These are phyloP conservation scores for Stomatorhinus ivindoensis DNA, from an alignment of 2,113 vertebrate genomes.

Conservation along the genomic window DNA sequence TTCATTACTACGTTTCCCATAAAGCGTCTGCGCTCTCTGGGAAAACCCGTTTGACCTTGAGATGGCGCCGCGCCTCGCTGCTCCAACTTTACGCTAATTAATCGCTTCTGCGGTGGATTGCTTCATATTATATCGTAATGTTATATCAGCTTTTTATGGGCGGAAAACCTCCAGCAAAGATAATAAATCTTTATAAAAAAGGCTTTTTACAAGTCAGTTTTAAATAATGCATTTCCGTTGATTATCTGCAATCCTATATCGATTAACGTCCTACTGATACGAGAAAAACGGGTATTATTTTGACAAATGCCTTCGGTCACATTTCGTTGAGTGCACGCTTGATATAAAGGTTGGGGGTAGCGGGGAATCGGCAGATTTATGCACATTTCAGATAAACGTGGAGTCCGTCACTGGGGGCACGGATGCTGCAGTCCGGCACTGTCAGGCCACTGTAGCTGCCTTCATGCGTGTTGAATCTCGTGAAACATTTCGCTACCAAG, in stretches of 20 bases:
- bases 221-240: not conserved
- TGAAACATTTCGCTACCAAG: not conserved
- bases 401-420: constrained; percentile 36
- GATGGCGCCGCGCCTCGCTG: not conserved
- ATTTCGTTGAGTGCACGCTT: constrained; percentile 13
- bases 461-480: not conserved
- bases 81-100: not conserved
- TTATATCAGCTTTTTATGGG: not conserved
- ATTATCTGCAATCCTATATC: not conserved
- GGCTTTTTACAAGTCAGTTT: not conserved
- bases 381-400: constrained; percentile 52
- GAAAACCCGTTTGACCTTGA: constrained; percentile 40
- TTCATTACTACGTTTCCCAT: constrained; percentile 3
- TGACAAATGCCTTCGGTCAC: not conserved
- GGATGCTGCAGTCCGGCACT: not conserved
- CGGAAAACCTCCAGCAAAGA: not conserved
- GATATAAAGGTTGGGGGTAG: constrained; percentile 21
- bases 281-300: not conserved
- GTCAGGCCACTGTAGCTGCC: not conserved
- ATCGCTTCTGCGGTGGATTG: not conserved
- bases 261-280: not conserved
- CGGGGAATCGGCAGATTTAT: constrained; percentile 54
- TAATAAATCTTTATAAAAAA: not conserved
- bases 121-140: not conserved
- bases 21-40: not conserved